These are phyloP conservation scores for Trematomus bernacchii DNA, from an alignment of 2,797 vertebrate genomes.

Conservation along the genomic window DNA sequence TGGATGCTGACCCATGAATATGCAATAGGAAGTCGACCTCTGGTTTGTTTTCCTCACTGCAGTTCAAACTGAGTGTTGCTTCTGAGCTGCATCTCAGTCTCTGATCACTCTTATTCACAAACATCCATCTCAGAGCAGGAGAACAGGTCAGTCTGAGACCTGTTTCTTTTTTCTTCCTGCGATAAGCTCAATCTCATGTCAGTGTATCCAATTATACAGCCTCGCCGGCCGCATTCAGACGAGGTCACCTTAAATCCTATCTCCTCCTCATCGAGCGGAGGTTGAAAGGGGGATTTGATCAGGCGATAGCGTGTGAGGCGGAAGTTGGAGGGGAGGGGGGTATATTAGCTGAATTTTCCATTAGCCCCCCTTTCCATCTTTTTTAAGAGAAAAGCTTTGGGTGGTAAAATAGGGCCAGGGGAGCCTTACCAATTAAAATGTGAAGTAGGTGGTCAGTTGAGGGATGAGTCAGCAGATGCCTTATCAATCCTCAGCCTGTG, in stretches of 20 bases:
- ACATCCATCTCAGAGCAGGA: conserved; percentile 51
- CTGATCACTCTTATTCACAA: conserved; percentile 65
- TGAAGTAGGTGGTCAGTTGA: conserved; percentile 12
- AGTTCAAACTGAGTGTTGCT: conserved; percentile 50
- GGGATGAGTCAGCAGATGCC: conserved; percentile 53
- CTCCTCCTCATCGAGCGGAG: conserved; percentile 51
- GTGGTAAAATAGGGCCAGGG: not conserved
- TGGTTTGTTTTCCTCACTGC: not conserved
- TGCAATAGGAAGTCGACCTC: conserved; percentile 27
- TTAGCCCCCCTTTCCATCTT: conserved; percentile 10
- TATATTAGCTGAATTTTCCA: conserved; percentile 34
- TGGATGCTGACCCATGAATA: not conserved
- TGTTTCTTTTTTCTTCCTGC: conserved; percentile 27
- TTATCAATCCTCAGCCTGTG: conserved; percentile 15
- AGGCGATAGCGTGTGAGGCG: conserved; percentile 40
- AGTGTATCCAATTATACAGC: conserved; percentile 72
- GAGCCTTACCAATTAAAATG: not conserved
- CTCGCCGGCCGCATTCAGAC: conserved; percentile 49
- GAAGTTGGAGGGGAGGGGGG: not conserved
- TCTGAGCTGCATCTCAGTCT: conserved; percentile 24
- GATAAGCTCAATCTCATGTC: conserved; percentile 76
- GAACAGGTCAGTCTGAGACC: conserved; percentile 23
- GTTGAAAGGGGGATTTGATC: conserved; percentile 64
- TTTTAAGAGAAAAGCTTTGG: conserved; percentile 3
- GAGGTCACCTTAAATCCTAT: conserved; percentile 76